Evolutionary conservation across 2,888 invertebrate species (phyloP), one percentile per base, ranked within the genome.

Genomic region (Lottia gigantea): DNA sequence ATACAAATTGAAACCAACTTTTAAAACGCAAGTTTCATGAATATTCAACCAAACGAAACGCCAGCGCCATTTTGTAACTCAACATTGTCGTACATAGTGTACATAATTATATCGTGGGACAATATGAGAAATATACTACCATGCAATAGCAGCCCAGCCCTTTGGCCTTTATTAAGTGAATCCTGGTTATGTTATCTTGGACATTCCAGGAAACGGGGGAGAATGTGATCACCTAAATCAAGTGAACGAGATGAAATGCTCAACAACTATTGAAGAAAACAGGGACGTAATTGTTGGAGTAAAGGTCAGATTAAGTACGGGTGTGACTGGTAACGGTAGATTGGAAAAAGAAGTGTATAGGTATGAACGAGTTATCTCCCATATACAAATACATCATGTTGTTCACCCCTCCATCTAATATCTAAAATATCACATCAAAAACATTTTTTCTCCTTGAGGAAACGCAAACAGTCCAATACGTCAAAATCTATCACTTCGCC

Each of bases 151-250:
- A n/a, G n/a, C n/a, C n/a, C n/a, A n/a, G n/a, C n/a, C n/a, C n/a
- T n/a, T 19, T 64, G n/a, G 25, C 16, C 64, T 25, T 31, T 8
- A 14, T 15, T 14, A 26, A 15, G 15, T 46, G 15, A 63, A 23
- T 14, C n/a, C n/a, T n/a, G n/a, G n/a, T n/a, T n/a, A n/a, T n/a
- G 0, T 12, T 49, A 23, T 19, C 55, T 64, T 40, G 26, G 31
- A 31, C 15, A 14, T 69, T 74, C 6, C 69, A 85, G 82, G 76
- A 1, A 69, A 74, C 2, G 85, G 85, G 2, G 85, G 86, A 0
- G 86, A 86, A 67, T 80, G 82, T 23, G 86, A 86, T 67, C 82
- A 83, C 8, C 71, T 85, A n/a, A 81, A 82, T 45, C 77, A 79
- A 47, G 75, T 84, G 16, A 78, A 82, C 65, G 78, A 78, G 12